Evolutionary conservation across 2,888 invertebrate genomes (phyloP), one percentile per base, ranked within the genome.

Genomic region (Gryllus longicercus): DNA sequence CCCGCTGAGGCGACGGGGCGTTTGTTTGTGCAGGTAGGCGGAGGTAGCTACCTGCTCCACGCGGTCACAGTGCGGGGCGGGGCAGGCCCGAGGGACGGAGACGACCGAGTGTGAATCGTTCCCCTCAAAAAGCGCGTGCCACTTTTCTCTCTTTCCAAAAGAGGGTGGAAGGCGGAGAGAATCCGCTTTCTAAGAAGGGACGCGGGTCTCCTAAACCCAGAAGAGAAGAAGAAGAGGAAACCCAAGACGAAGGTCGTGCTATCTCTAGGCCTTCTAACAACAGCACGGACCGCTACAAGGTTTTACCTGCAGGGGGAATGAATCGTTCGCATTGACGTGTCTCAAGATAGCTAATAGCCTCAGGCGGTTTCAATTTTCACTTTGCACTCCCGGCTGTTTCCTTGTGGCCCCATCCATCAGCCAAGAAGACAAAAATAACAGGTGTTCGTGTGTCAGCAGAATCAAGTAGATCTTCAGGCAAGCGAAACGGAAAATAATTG

Each of bases 91-190:
- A 63, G 63, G 63, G 63, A 63, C n/a, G 63, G 4, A 1, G 16
- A 18, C 16, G 63, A 14, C 8, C 16, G 63, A 63, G 63, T 63
- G 63, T 63, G 63, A 63, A 63, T 63, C 63, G 16, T 18, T 4
- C 4, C 3, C n/a, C 38, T 38, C 38, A 38, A 38, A 18, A 63
- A 63, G 63, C 63, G 14, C 63, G 63, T 63, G 63, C 63, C 63
- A 63, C 63, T n/a, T n/a, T n/a, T 63, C 63, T 63, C n/a, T 63
- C 63, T 63, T 14, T 63, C 63, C 38, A 5, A 63, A n/a, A 18
- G 63, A 63, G 63, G n/a, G 63, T 18, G 63, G 63, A 63, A n/a
- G 14, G 63, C 63, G 63, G 63, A 63, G 63, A 63, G 63, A 63
- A 63, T 63, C 63, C 14, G 63, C 16, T 18, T 63, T 14, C n/a